A percentile compares a stretch with the other conserved stretches of the same genome.
phyloP scores from a whole-genome alignment of 1,140 invertebrate genomes.

The Trachymyrmex septentrionalis region DNA sequence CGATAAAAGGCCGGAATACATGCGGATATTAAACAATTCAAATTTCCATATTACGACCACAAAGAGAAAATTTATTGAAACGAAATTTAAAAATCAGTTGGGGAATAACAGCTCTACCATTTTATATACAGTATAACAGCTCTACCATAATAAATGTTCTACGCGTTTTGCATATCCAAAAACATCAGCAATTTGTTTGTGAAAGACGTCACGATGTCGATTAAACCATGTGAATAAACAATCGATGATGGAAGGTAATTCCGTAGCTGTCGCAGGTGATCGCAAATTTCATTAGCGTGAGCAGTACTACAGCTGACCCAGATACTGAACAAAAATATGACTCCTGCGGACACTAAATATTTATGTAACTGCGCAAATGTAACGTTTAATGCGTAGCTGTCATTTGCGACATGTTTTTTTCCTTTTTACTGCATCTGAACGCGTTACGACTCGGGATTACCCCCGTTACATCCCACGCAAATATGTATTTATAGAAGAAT shows the following conservation, averaged over 20 bases:
- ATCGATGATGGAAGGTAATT: slow-evolving; percentile 14
- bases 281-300: slow-evolving; percentile 29
- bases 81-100: slow-evolving; percentile 1
- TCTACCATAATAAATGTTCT: neutral
- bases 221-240: slow-evolving; percentile 33
- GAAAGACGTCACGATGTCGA: neutral
- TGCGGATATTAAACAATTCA: neutral
- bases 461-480: slow-evolving; percentile 21
- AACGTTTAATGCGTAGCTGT: neutral
- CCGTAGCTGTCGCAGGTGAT: neutral
- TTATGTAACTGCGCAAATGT: slow-evolving; percentile 29
- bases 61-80: slow-evolving; percentile 9
- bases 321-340: slow-evolving; percentile 36
- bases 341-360: slow-evolving; percentile 21
- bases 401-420: neutral
- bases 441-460: neutral
- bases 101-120: neutral
- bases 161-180: neutral
- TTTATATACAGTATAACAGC: slow-evolving; percentile 19
- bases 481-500: slow-evolving; percentile 29
- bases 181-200: slow-evolving; percentile 33
- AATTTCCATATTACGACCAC: neutral
- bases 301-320: neutral
- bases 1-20: neutral
- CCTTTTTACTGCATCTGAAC: neutral